Evolutionary conservation across 2,888 invertebrate species (phyloP).

Genomic region (Drosophila rubida): DNA sequence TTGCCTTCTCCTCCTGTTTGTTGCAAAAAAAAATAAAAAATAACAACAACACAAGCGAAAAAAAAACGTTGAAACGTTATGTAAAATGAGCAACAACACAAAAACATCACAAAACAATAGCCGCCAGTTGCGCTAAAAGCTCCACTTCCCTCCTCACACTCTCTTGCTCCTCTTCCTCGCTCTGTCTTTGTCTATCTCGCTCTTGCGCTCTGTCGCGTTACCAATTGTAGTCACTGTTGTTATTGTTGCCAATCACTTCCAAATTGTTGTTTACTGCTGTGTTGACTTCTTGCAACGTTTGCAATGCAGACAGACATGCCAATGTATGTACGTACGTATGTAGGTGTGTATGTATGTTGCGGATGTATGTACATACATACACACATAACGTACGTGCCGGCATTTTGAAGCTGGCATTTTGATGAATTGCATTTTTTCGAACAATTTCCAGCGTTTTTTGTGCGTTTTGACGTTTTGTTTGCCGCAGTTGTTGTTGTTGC

Average conservation of each 20-base stretch:
- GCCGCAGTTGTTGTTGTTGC: slow-evolving; percentile 5
- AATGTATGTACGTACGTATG: slow-evolving; percentile 1
- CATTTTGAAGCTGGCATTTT: slow-evolving; percentile 42
- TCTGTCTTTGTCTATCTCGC: neutral
- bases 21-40: slow-evolving; percentile 26
- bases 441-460: slow-evolving; percentile 25
- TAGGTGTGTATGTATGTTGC: slow-evolving; percentile 1
- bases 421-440: slow-evolving; percentile 51
- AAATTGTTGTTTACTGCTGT: slow-evolving; percentile 35
- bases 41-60: slow-evolving; percentile 27
- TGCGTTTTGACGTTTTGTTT: slow-evolving; percentile 28
- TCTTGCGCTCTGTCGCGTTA: neutral
- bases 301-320: slow-evolving; percentile 16
- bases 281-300: slow-evolving; percentile 39
- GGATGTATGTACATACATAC: slow-evolving; percentile 4
- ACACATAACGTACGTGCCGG: slow-evolving; percentile 33
- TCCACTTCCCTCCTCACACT: neutral
- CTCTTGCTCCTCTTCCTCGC: neutral
- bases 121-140: slow-evolving; percentile 30
- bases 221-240: slow-evolving; percentile 8
- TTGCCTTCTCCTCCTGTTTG: slow-evolving; percentile 32
- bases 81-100: slow-evolving; percentile 42
- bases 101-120: slow-evolving; percentile 38
- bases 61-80: slow-evolving; percentile 33
- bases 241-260: slow-evolving; percentile 43